Base-by-base conservation (phyloP, 2,888 invertebrate genomes). In the Magallana nippona region DNA sequence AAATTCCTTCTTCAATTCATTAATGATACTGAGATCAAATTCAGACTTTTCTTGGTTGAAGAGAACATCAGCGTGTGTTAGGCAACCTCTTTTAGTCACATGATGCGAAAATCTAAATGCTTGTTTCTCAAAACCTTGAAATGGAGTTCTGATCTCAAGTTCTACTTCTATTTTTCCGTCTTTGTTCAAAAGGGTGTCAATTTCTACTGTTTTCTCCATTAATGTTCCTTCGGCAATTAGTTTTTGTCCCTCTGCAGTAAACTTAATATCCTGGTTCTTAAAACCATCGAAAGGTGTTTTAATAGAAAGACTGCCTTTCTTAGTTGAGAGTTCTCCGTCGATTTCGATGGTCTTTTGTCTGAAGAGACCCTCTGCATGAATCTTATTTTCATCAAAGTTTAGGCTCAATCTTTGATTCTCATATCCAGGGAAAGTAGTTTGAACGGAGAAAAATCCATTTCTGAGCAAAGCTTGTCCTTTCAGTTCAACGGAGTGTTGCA, bases 11-110 rank as follows among this genome's bases (percentile, higher is more conserved):
- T 83, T 82, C 1, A 27, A 79, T 27, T 63, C 58, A 58, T 83
- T 85, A 22, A 58, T 80, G 17, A 85, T 82, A 32, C 55, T 27
- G 11, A 85, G 27, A 63, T 83, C 83, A 55, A 55, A 32, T 78
- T 82, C 81, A 55, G 32, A 55, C 55, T 32, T 82, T 15, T 82
- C 55, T n/a, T 55, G n/a, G 11, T 27, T 63, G 55, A 82, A 83
- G n/a, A 55, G 22, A 8, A 78, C 27, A 10, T 83, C 83, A n/a
- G 55, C 78, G 22, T 83, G 78, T 27, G 44, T 19, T 17, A 44
- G 60, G 27, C 60, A 55, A 57, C 57, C 55, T 60, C 27, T n/a
- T 13, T 55, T 32, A 13, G 83, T 79, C 56, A 80, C 56, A 15
- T 71, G 27, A 27, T 83, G 79, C 8, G 32, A 22, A 32, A 83